Evolutionary conservation across 2,797 vertebrate genomes (phyloP), one percentile per base, ranked within the genome.

Genomic region (Enteromius radiatus): DNA sequence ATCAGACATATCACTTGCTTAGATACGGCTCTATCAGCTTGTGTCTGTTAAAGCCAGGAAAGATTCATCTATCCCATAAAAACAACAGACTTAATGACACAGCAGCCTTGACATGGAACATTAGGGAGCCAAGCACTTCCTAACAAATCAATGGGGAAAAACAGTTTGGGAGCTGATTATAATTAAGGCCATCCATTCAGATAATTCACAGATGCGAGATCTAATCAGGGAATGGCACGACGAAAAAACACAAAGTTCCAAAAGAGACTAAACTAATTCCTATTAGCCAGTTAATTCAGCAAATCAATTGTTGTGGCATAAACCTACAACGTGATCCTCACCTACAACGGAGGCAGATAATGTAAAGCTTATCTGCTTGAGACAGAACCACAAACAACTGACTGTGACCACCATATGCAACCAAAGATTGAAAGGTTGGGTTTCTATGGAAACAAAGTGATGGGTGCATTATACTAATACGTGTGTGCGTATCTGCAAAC

Each of bases 391-490:
- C 78, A 71, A 67, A 78, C 21, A 82, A 78, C 74, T 43, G 71
- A 77, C 79, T 81, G 45, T 47, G 80, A 71, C 80, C 67, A 71
- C 80, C 59, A 81, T 47, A 82, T 69, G 76, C 69, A 79, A 71
- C 64, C 76, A 68, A 63, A 56, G 65, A 76, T 12, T 54, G 49
- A 65, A 56, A 81, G 49, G 38, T 23, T 59, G 47, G 5, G 82
- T 86, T 82, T 70, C 82, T 78, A 69, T 87, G 80, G 83, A 82
- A 86, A 84, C 85, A 80, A 74, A 79, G 49, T 61, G 59, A 78
- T 36, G 65, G 75, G 68, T 41, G 56, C 75, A 64, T 81, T 85
- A 81, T 14, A 65, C 56, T 76, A 36, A 76, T 61, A 68, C 36
- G 47, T 12, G 28, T 11, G 38, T 23, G 84, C 63, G 56, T 47